phyloP scores from a whole-genome alignment of 2,888 invertebrate species.

The Diachrysia chrysitis region DNA sequence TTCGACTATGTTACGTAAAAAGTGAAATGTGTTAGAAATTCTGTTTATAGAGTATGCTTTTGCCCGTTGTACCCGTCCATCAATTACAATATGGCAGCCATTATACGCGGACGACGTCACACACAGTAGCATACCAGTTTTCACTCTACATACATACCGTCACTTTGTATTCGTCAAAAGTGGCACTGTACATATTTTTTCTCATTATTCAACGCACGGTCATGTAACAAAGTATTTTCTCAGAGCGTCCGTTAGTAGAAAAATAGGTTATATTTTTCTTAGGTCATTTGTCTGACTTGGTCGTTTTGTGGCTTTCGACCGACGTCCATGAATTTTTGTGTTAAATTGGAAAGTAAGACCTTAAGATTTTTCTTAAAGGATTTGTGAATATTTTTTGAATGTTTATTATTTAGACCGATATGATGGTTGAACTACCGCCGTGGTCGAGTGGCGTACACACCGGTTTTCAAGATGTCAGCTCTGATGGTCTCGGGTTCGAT shows the following conservation, averaged over 20 bases:
- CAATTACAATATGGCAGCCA: conserved; percentile 24
- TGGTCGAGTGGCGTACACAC: no score
- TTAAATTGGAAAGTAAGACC: not conserved
- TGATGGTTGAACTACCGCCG: no score
- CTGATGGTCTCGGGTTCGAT: no score
- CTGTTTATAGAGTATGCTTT: not conserved
- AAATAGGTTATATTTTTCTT: conserved; percentile 22
- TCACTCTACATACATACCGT: conserved; percentile 8
- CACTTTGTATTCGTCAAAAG: conserved; percentile 14
- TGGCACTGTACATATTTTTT: conserved; percentile 11
- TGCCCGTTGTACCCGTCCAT: conserved; percentile 3
- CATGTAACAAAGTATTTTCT: conserved; percentile 19
- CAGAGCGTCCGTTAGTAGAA: conserved; percentile 21
- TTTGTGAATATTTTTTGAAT: not conserved
- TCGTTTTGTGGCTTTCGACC: conserved; percentile 11
- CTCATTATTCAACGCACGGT: conserved; percentile 14
- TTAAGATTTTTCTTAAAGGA: not conserved
- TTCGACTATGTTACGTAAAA: not conserved
- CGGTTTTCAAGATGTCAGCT: no score
- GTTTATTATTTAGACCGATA: no score
- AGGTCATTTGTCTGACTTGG: conserved; percentile 27
- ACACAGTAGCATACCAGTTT: conserved; percentile 15
- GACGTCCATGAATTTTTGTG: conserved; percentile 18
- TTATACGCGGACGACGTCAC: conserved; percentile 1
- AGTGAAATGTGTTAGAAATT: not conserved